Evolutionary conservation across 2,888 invertebrate species (phyloP), one percentile per base, ranked within the genome.

Genomic region (Hirtodrosophila alboralis): DNA sequence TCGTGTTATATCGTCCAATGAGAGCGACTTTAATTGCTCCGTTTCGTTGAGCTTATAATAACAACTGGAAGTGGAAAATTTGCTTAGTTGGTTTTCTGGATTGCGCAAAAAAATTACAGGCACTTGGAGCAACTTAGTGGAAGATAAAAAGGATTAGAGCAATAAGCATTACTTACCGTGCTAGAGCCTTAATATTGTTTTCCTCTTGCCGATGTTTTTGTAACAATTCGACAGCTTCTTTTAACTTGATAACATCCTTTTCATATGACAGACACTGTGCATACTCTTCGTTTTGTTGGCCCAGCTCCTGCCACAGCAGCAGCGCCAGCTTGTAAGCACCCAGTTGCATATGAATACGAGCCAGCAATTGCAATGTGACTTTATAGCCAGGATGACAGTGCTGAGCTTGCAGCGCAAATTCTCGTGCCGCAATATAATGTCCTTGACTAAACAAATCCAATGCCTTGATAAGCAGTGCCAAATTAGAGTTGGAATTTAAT

Each of bases 391-490:
- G 90, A 65, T 91, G 90, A 23, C 87, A 62, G 14, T 75, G 67
- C 54, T 91, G 89, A 0, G 91, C 89, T 81, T 89, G 88, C 38
- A 90, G 88, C 9, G 93, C 87, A 65, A 91, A 75, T 53, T 92
- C 91, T 65, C 92, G 90, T 0, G 95, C 93, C 61, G 93, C 92
- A 13, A 93, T 81, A 72, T 92, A 92, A 53, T 93, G 90, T 14
- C 92, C 90, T 38, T 91, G 90, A 12, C 92, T 89, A 87, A 91
- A 93, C 12, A 90, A 87, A 49, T 92, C 86, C 59, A 94, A 92
- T 27, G 93, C 93, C 89, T 92, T 92, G 2, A 95, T 92, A 34
- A 95, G 90, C 23, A 92, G 88, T 1, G 92, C 94, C 81, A 93
- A 91, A 74, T 92, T 92, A 0, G 94, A 94, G 62, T 92, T 91